A percentile compares a stretch with the other conserved stretches of the same genome.
These are phyloP conservation scores for Chionis minor DNA, from an alignment of 2,113 vertebrate species.

Conservation along the genomic window DNA sequence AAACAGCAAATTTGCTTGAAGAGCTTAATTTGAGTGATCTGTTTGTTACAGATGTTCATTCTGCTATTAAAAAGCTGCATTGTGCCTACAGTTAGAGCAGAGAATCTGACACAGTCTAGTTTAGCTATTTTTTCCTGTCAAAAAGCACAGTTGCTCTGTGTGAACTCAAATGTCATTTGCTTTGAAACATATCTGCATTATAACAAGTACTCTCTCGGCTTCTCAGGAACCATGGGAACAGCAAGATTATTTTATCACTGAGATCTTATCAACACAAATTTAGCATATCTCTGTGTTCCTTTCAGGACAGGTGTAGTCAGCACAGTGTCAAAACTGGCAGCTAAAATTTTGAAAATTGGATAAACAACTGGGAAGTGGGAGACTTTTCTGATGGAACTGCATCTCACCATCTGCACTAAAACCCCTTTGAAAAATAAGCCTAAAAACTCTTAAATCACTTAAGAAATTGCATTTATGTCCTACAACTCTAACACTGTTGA, in stretches of 20 bases:
- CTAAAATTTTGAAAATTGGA: not conserved
- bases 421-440: not conserved
- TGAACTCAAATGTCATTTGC: not conserved
- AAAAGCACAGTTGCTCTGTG: not conserved
- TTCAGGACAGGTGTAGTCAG: slow-evolving; percentile 54
- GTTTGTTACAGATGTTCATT: slow-evolving; percentile 1
- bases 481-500: not conserved
- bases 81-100: not conserved
- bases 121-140: not conserved
- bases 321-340: slow-evolving; percentile 37
- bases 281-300: slow-evolving; percentile 15
- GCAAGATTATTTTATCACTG: slow-evolving; percentile 31
- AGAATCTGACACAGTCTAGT: not conserved
- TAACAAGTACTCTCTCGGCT: slow-evolving; percentile 7
- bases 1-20: not conserved
- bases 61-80: not conserved
- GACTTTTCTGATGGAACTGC: not conserved
- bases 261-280: slow-evolving; percentile 10
- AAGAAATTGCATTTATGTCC: not conserved
- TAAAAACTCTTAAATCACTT: slow-evolving; percentile 25
- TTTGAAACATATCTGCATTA: slow-evolving; percentile 19
- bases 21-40: not conserved
- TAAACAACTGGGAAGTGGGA: slow-evolving; percentile 45
- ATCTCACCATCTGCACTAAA: slow-evolving; percentile 6
- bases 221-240: slow-evolving; percentile 57